Base-by-base conservation (phyloP, 2,113 vertebrate genomes). In the Hippocampus zosterae region DNA sequence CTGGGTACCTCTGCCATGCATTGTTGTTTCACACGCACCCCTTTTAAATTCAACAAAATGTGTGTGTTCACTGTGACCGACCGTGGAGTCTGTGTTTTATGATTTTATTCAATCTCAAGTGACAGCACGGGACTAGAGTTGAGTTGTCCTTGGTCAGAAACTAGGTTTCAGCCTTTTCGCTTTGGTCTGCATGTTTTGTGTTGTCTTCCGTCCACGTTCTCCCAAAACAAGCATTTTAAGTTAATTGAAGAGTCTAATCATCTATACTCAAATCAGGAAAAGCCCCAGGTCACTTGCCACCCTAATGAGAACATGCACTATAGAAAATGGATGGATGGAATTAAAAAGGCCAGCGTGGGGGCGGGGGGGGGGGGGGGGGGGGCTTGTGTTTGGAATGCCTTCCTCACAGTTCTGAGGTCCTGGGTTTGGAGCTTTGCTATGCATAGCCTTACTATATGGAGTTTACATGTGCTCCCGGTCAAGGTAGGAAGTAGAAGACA, bases 401-500 rank as follows among this genome's bases (percentile, higher is more conserved):
- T 15, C 16, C 46, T 50, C 46, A 50, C 46, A 50, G 46, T 50
- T 18, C 46, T 50, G 5, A 37, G 48, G 48, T 50, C 48, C 15
- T 50, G n/a, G 52, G 52, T 55, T 55, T 3, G 21, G 23, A 55
- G n/a, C n/a, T 55, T 3, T 3, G n/a, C 52, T 23, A 3, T 50
- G 48, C n/a, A n/a, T n/a, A n/a, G 18, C 18, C 48, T 50, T 50
- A 18, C 5, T 50, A 19, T 50, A 19, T 53, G 3, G 52, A n/a
- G 52, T 53, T 53, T n/a, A 8, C 21, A n/a, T 11, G 21, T 23
- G 9, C 23, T 33, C 57, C 25, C 78, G 76, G 66, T 72, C 76
- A 85, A 83, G 77, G 27, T 60, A 8, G 2, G 33, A 60, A 27
- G 23, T 70, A 70, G 76, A 80, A 75, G 85, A 11, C 8, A 25